Base-by-base conservation (phyloP, 2,888 invertebrate genomes). In the Drosophila nigricruria region DNA sequence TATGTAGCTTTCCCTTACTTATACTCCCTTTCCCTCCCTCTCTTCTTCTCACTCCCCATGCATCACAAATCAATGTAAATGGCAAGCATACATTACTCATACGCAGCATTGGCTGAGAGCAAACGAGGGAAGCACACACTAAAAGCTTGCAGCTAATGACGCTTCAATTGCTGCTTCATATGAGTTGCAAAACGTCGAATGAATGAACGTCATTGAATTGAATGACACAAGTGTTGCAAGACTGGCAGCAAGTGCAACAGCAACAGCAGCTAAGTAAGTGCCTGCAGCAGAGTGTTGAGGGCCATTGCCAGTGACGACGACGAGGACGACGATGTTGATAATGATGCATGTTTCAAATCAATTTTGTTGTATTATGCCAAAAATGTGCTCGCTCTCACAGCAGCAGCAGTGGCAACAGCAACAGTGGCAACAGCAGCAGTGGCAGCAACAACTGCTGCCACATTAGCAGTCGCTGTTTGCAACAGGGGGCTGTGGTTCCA, bases 301-400 rank as follows among this genome's bases (percentile, higher is more conserved):
- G 38, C 23, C 14, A 23, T n/a, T 43, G 23, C 2, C 6, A n/a
- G 49, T 56, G 66, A 16, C 71, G 65, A n/a, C 71, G 65, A 72
- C 73, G 66, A 16, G 70, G 65, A 16, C 71, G 65, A 72, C 73
- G 72, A 65, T 80, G 86, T 72, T 80, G 81, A 84, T 87, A 86
- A 84, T 87, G 87, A 86, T 87, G 88, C 88, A 88, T 90, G 87
- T 85, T 83, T 83, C 89, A 90, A 90, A 91, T 90, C 91, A 90
- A 90, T 90, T 91, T 90, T 87, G 79, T 83, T 89, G 77, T 82
- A 89, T 89, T 90, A 85, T 88, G 82, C 88, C 90, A 79, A 90
- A 87, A 84, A 75, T 84, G 82, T 78, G 78, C 74, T 50, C 65
- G 63, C 66, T 58, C 70, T 57, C 23, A 58, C 14, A 16, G 16